These are phyloP conservation scores for Tympanuchus pallidicinctus DNA, from an alignment of 2,113 vertebrate species.

Conservation along the genomic window DNA sequence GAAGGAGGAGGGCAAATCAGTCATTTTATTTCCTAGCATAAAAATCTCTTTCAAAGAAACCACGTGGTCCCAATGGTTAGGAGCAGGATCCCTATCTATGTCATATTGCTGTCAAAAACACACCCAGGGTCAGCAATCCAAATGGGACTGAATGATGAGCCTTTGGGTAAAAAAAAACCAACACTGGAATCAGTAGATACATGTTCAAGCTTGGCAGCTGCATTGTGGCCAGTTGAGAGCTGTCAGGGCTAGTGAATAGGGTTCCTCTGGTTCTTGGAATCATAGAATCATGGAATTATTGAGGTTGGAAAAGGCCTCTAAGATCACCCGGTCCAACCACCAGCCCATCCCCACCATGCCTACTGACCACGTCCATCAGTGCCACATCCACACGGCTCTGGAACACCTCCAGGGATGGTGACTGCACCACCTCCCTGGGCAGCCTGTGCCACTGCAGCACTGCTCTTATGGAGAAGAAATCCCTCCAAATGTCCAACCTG, in stretches of 20 bases:
- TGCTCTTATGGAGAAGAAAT: no score
- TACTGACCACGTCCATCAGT: no score
- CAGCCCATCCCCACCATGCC: no score
- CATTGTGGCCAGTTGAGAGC: not conserved
- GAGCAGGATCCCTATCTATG: not conserved
- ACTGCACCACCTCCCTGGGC: no score
- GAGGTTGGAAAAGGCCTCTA: no score
- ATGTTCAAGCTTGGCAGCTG: not conserved
- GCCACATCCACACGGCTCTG: no score
- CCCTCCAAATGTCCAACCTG: no score
- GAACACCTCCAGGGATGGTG: no score
- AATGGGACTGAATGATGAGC: not conserved
- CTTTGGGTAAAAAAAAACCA: not conserved
- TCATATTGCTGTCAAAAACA: not conserved
- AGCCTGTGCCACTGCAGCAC: no score
- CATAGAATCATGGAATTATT: no score
- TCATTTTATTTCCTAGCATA: constrained; percentile 5
- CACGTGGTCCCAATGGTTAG: not conserved
- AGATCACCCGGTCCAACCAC: no score
- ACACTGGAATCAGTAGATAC: not conserved
- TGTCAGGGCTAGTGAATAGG: not conserved
- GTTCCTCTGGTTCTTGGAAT: not conserved
- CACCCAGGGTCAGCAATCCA: not conserved
- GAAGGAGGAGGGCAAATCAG: not conserved
- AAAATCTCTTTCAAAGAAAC: not conserved